Evolutionary conservation across 1,140 invertebrate genomes (phyloP).

Genomic region (Apis dorsata): DNA sequence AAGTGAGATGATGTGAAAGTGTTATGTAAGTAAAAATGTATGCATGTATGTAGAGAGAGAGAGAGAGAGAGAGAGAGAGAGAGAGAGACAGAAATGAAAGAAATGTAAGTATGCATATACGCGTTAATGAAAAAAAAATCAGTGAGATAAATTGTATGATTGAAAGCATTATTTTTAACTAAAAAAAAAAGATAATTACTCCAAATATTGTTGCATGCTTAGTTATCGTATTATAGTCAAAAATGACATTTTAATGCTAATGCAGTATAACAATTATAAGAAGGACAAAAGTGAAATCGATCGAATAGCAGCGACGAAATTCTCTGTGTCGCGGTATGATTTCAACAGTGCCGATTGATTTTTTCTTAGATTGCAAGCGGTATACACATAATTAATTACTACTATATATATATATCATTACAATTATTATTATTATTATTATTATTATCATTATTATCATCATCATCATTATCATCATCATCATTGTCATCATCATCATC

Average conservation of each 20-base stretch:
- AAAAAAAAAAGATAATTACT: conserved; percentile 65
- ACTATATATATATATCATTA: conserved; percentile 55
- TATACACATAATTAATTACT: conserved; percentile 58
- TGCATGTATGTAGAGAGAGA: neutral
- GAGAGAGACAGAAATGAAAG: conserved; percentile 22
- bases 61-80: neutral
- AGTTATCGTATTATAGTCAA: conserved; percentile 73
- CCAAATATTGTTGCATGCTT: conserved; percentile 78
- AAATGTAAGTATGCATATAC: conserved; percentile 5
- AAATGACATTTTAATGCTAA: conserved; percentile 43
- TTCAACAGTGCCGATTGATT: conserved; percentile 9
- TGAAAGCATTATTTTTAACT: conserved; percentile 76
- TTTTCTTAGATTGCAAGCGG: conserved; percentile 51
- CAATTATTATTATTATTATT: conserved; percentile 42
- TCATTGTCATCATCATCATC: neutral
- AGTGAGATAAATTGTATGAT: conserved; percentile 57
- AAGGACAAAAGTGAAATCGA: conserved; percentile 1
- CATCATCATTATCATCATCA: neutral
- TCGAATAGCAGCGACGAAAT: neutral
- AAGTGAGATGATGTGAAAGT: conserved; percentile 46
- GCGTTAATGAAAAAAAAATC: conserved; percentile 18
- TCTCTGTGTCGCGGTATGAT: neutral
- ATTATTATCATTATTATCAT: neutral
- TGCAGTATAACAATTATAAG: conserved; percentile 28
- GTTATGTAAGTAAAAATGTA: neutral